Evolutionary conservation across 2,113 vertebrate genomes (phyloP).

Genomic region (Gallinago paraguaiae): DNA sequence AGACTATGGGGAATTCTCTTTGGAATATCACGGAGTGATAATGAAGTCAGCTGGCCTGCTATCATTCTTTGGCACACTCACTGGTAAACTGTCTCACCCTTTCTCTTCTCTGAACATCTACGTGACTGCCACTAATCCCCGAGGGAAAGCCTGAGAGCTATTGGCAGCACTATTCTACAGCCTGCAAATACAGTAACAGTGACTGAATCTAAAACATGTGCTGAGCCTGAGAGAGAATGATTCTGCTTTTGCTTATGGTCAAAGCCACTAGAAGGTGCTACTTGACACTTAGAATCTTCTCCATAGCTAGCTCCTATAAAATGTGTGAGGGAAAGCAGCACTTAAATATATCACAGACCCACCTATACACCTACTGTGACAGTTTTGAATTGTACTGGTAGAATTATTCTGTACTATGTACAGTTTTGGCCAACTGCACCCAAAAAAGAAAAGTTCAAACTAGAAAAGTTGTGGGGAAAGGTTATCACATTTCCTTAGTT

Average conservation of each 20-base stretch:
- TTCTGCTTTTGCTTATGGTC: neutral
- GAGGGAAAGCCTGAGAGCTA: neutral
- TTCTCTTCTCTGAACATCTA: neutral
- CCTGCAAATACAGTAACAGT: neutral
- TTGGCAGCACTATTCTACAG: neutral
- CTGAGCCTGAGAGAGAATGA: neutral
- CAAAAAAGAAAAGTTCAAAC: neutral
- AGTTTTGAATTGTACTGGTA: neutral
- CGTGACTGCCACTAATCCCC: neutral
- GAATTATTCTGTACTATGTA: neutral
- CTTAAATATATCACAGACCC: neutral
- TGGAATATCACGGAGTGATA: neutral
- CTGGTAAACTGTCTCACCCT: neutral
- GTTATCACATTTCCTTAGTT: neutral
- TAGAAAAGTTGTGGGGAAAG: neutral
- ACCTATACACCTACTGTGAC: neutral
- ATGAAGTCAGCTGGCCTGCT: neutral
- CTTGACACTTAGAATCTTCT: neutral
- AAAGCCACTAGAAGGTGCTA: neutral
- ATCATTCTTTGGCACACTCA: neutral
- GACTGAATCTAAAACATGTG: neutral
- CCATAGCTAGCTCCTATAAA: neutral
- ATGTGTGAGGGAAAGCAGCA: neutral
- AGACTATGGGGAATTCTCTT: neutral
- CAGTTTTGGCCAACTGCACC: neutral